These are phyloP conservation scores for Anisognathus igniventris DNA, from an alignment of 2,797 vertebrate species.

Conservation along the genomic window DNA sequence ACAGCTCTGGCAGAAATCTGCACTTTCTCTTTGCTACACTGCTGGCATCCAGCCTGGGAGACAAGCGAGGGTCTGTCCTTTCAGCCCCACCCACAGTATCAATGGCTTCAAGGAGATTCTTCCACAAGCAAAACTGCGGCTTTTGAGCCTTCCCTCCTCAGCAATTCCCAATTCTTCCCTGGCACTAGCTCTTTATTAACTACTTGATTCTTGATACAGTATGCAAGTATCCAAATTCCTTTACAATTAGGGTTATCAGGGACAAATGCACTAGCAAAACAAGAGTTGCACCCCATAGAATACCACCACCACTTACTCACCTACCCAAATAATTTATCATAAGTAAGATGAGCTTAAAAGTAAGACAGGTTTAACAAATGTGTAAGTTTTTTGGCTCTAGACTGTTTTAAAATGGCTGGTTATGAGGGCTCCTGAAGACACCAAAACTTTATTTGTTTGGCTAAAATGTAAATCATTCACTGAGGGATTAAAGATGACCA, in stretches of 20 bases:
- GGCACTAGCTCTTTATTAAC: background rate
- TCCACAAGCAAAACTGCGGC: background rate
- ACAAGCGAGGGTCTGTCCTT: background rate
- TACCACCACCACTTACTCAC: background rate
- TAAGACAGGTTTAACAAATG: background rate
- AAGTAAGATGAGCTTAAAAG: background rate
- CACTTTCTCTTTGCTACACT: background rate
- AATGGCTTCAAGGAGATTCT: background rate
- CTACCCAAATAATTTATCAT: background rate
- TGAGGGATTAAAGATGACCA: background rate
- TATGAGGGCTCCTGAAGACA: background rate
- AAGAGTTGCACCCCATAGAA: background rate
- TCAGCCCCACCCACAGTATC: background rate
- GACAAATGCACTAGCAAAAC: background rate
- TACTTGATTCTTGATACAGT: background rate
- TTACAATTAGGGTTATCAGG: background rate
- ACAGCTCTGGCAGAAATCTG: background rate
- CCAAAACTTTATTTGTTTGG: background rate
- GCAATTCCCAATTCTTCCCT: background rate
- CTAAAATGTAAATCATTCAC: background rate
- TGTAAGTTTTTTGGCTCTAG: background rate
- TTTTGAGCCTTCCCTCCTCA: background rate
- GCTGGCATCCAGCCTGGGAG: background rate
- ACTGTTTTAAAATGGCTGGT: background rate
- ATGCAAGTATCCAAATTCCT: background rate